Base-by-base conservation (phyloP, 1,140 invertebrate species). In the Tetragnatha versicolor region DNA sequence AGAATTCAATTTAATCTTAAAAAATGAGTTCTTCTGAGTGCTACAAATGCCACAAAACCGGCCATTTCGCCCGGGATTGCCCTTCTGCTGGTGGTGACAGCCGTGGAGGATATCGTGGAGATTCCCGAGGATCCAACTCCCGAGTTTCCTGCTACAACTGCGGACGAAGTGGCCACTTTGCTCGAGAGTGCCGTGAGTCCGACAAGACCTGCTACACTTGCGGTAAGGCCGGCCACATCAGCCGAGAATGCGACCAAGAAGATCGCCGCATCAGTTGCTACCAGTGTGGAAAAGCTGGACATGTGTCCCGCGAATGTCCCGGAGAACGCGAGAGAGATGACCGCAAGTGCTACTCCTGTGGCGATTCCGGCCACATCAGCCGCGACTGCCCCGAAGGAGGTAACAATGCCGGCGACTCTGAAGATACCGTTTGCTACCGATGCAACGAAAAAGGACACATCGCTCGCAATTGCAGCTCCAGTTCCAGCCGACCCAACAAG, bases 391-490 rank as follows among this genome's bases (percentile, higher is more conserved):
- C 82, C 2, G 66, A 69, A 17, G 75, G 79, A 39, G 72, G 80
- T 17, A 37, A 37, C 27, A 65, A 65, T 51, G 47, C 47, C 47
- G 49, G 25, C 12, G 68, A 79, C n/a, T 33, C 20, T 9, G 77
- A 79, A 22, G 77, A 79, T 25, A 79, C 77, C 22, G 77, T 79
- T n/a, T 79, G 77, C 20, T 79, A 79, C 66, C 66, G 95, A 88
- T 98, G 95, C 88, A 97, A 97, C 87, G 90, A 93, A 86, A 91
- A 91, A 84, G 95, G 94, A 53, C 94, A 97, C 86, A 96, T 96
- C 85, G 94, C 94, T 81, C 91, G 94, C 81, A 93, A 96, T 82
- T 96, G 94, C 89, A 25, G n/a, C n/a, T n/a, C n/a, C n/a, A 93
- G 45, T 35, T 27, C 69, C 12, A 82, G 75, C 39, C 76, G 73